Evolutionary conservation across 2,113 vertebrate species (phyloP), one percentile per base, ranked within the genome.

Genomic region (Stomatorhinus ivindoensis): DNA sequence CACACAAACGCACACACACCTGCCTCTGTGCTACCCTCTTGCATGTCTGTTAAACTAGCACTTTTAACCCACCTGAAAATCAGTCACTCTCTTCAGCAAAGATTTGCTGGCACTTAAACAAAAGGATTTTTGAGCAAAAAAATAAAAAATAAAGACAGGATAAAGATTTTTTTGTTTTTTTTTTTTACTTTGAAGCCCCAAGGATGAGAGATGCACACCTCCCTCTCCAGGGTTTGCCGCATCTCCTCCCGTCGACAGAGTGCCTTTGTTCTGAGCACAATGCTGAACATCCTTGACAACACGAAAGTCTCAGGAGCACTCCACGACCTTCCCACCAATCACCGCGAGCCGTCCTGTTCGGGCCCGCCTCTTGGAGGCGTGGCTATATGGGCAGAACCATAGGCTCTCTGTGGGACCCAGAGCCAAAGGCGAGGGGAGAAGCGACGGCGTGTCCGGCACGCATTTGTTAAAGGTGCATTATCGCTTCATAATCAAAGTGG

Each of bases 231-330:
- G 31, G 8, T 17, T 61, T 6, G 3, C n/a, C 17, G 39, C 11
- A 15, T 3, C 87, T 87, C 87, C 55, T 94, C 93, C 91, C 91
- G 76, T 88, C 90, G 92, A 93, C 93, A 92, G 88, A 90, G 90
- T 8, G 65, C 91, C 95, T 96, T 96, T 96, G 93, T 95, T 95
- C 93, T 93, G 51, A 92, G 91, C 90, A 91, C 92, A 92, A 93
- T 92, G 91, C 91, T 91, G 92, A 93, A 92, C 94, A 92, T 95
- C 93, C 93, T 89, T 93, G 93, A 92, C 92, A 91, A 94, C 94
- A 95, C 95, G 94, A 96, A 95, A 95, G 94, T 91, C 89, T 83
- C 83, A 48, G 82, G 89, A 89, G 83, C 91, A 15, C 91, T 93
- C 92, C 90, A 47, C 90, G 89, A 92, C 90, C 89, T 31, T 89